Evolutionary conservation across 2,797 vertebrate species (phyloP).

Genomic region (Halcyon chelicuti): DNA sequence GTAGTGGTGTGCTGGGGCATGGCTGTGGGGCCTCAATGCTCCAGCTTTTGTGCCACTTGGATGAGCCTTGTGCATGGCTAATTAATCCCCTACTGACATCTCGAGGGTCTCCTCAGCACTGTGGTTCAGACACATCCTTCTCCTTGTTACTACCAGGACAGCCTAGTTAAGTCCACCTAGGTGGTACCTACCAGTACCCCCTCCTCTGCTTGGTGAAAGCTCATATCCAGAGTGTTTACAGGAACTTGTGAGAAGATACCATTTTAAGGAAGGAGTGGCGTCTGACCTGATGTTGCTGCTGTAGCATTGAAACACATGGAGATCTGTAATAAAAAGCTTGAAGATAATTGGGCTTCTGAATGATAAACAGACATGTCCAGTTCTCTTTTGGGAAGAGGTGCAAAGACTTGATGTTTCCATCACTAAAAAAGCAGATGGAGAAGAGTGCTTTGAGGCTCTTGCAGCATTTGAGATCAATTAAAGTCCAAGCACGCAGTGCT

Average conservation of each 20-base stretch:
- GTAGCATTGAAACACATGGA: background rate
- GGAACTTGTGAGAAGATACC: background rate
- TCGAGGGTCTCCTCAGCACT: background rate
- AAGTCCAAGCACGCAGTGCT: background rate
- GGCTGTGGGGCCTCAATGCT: background rate
- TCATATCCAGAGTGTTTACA: background rate
- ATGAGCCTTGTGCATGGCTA: accelerated
- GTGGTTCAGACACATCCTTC: background rate
- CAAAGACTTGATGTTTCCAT: background rate
- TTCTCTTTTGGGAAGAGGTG: background rate
- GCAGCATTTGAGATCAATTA: background rate
- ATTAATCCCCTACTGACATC: background rate
- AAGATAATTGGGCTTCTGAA: background rate
- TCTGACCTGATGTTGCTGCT: background rate
- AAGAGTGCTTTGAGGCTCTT: background rate
- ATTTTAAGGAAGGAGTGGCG: background rate
- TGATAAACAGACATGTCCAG: accelerated
- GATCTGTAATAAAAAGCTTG: background rate
- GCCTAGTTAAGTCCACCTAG: accelerated
- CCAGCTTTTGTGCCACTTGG: background rate
- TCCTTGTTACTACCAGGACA: background rate
- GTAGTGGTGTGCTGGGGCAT: background rate
- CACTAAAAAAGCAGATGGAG: background rate
- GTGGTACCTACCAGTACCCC: background rate
- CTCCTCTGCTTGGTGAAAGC: background rate